Percentiles rank a stretch among this genome's conserved stretches.
phyloP scores from a whole-genome alignment of 37 sponge, comb jelly and placozoan species.

The Halisarca cf. caerulea region DNA sequence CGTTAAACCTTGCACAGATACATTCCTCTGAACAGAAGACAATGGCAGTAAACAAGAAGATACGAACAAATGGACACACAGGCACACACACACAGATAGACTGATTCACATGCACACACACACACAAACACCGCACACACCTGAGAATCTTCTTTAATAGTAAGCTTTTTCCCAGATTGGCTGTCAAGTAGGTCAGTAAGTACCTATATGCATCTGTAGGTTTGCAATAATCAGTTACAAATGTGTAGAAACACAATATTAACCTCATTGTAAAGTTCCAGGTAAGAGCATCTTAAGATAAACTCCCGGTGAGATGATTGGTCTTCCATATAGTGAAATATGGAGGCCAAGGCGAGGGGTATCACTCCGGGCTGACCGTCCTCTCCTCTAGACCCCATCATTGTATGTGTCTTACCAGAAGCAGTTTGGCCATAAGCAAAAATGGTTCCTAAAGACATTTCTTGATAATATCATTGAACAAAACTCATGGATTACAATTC shows the following conservation, averaged over 20 bases:
- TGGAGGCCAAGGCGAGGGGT: constrained; percentile 50
- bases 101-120: too few relatives aligned
- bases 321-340: constrained; percentile 51
- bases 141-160: constrained; percentile 49
- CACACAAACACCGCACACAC: constrained; percentile 16
- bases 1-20: constrained; percentile 41
- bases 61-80: too few relatives aligned
- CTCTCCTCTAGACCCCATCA: constrained; percentile 61
- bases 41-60: neutral
- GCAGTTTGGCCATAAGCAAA: constrained; percentile 84
- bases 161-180: constrained; percentile 57
- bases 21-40: constrained; percentile 35
- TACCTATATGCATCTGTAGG: constrained; percentile 12
- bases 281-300: constrained; percentile 74
- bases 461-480: neutral
- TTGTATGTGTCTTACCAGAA: constrained; percentile 81
- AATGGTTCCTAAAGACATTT: constrained; percentile 42
- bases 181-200: constrained; percentile 79
- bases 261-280: constrained; percentile 96
- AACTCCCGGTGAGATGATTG: constrained; percentile 67
- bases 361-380: constrained; percentile 54
- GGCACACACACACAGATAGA: too few relatives aligned
- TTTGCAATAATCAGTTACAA: too few relatives aligned
- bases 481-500: neutral
- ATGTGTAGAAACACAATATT: neutral